A percentile compares a stretch with the other conserved stretches of the same genome.
phyloP scores from a whole-genome alignment of 2,888 invertebrate species.

The Synergus japonicus region DNA sequence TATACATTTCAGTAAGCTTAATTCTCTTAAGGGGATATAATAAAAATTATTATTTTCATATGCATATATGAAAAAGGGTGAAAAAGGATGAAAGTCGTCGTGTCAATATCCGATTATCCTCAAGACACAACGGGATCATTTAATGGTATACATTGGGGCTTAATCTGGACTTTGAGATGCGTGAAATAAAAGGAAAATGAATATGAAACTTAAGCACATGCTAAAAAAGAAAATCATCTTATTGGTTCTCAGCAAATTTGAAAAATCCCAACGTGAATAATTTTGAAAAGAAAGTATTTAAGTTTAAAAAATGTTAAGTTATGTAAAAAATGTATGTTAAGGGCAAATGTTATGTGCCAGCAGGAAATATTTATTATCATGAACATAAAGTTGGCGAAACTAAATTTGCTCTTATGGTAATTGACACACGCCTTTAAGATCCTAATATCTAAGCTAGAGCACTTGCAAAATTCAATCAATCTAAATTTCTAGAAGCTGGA shows the following conservation, averaged over 20 bases:
- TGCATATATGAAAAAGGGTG: neutral
- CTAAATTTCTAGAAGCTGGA: conserved; percentile 3
- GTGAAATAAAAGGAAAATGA: neutral
- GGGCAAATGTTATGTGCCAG: too few species aligned
- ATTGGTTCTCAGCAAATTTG: neutral
- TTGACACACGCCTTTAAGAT: neutral
- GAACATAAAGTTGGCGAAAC: too few species aligned
- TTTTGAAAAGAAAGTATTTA: too few species aligned
- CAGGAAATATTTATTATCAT: too few species aligned
- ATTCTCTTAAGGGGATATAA: neutral
- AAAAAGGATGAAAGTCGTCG: neutral
- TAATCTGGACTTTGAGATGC: neutral
- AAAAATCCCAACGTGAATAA: too few species aligned
- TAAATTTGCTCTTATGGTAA: too few species aligned
- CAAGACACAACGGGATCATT: neutral
- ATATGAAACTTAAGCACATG: neutral
- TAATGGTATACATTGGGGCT: neutral
- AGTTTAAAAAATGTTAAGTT: too few species aligned
- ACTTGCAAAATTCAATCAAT: neutral
- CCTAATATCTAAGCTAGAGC: conserved; percentile 1
- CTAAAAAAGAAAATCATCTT: neutral
- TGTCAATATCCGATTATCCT: neutral
- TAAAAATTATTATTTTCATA: neutral
- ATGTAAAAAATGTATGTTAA: too few species aligned
- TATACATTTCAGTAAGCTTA: neutral